Evolutionary conservation across 1,140 invertebrate genomes (phyloP), one percentile per base, ranked within the genome.

Genomic region (Pantala flavescens): DNA sequence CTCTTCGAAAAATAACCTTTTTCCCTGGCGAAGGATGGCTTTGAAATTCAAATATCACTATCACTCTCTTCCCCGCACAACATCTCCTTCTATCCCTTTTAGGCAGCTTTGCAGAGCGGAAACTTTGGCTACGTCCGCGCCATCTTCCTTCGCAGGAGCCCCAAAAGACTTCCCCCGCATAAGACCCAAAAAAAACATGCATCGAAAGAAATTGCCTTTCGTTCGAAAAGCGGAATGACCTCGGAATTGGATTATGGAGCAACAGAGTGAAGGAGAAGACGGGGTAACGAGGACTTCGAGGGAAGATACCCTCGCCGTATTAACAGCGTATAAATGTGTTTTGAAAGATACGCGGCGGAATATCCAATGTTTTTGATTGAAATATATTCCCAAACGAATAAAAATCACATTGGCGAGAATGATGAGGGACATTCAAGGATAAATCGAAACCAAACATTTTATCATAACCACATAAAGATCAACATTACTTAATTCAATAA

Each of bases 31-130:
- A 63, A 63, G 9, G 28, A 36, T 36, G 49, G 14, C 49, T 63
- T 63, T 63, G 49, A 63, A 63, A 63, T 63, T 63, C 49, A 63
- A 63, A 63, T 63, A 63, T 63, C 49, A 63, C 49, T 63, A 63
- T 63, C 49, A 63, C 49, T 63, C 49, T 63, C n/a, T 63, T 63
- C n/a, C 28, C 28, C 49, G 49, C 49, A 16, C 14, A 63, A 63
- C 49, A 63, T 63, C 49, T 16, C 49, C 5, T 63, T 21, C 49
- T 63, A 63, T 63, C 49, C 49, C 49, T 63, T 63, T 63, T 63
- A 63, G 16, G 14, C n/a, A 63, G n/a, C 49, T 63, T 21, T 63
- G 49, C 49, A 63, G n/a, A 63, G 49, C 16, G 49, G 49, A 63
- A 63, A 63, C 49, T 63, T 63, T 63, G 49, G 16, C 49, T 63